Conservation (phyloP, 1,140 invertebrate genomes). For the Ephestia elutella region DNA sequence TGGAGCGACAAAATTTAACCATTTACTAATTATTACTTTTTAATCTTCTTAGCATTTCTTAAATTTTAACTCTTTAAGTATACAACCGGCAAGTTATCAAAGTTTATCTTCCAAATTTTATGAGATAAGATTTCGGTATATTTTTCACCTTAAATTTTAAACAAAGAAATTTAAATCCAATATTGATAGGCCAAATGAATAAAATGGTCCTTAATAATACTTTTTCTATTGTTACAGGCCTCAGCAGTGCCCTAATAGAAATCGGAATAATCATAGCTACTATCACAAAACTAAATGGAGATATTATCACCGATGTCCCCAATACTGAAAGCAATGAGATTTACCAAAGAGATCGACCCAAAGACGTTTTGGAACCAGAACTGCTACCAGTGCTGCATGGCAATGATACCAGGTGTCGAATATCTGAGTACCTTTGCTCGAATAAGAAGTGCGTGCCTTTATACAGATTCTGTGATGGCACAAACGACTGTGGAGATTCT, state of each 20-base stretch:
- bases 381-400: slow-evolving; percentile 51
- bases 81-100: too few species aligned
- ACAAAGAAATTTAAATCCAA: too few species aligned
- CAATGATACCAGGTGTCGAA: slow-evolving; percentile 77
- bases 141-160: too few species aligned
- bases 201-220: too few species aligned
- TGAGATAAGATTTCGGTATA: too few species aligned
- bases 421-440: slow-evolving; percentile 86
- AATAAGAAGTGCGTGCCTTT: slow-evolving; percentile 87
- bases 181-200: too few species aligned
- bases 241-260: slow-evolving; percentile 28
- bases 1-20: too few species aligned
- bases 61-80: too few species aligned
- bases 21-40: too few species aligned
- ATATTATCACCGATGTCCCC: slow-evolving; percentile 45
- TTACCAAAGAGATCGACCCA: slow-evolving; percentile 41
- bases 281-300: slow-evolving; percentile 43
- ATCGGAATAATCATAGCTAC: slow-evolving; percentile 37
- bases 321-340: slow-evolving; percentile 22
- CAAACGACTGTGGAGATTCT: slow-evolving; percentile 89
- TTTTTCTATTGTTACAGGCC: slow-evolving; percentile 48
- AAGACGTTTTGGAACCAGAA: slow-evolving; percentile 53
- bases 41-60: too few species aligned
- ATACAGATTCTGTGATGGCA: slow-evolving; percentile 87
- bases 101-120: too few species aligned